phyloP scores from a whole-genome alignment of 2,888 invertebrate species.

The Hyles lineata region DNA sequence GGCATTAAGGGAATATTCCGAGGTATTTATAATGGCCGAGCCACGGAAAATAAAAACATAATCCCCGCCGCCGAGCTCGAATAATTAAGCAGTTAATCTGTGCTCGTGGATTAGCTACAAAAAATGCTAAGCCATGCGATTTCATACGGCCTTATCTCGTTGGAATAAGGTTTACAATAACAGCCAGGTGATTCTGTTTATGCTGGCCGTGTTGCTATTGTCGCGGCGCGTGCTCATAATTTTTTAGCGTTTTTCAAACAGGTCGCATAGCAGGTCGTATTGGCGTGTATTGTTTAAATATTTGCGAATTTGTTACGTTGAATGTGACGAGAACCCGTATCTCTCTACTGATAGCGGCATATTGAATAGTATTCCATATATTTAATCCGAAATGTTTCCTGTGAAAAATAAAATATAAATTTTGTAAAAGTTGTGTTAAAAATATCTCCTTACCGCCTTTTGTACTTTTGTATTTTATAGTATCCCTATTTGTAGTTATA shows the following conservation, averaged over 20 bases:
- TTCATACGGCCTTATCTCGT: background rate
- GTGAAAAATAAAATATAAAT: no score
- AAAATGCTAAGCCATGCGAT: background rate
- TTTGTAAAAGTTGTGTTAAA: no score
- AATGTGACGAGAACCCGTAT: no score
- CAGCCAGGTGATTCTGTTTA: background rate
- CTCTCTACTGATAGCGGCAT: no score
- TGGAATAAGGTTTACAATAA: background rate
- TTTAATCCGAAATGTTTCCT: no score
- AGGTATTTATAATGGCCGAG: conserved; percentile 70
- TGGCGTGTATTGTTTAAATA: background rate
- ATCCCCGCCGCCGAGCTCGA: conserved; percentile 62
- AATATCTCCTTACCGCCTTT: no score
- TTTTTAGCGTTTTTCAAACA: conserved; percentile 24
- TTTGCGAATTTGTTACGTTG: background rate
- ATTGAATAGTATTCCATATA: no score
- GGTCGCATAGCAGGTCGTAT: background rate
- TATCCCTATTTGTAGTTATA: no score
- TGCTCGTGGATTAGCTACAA: conserved; percentile 58
- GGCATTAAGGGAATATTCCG: conserved; percentile 64
- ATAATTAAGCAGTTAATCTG: conserved; percentile 75
- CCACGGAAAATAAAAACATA: conserved; percentile 71
- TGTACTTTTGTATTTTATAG: no score
- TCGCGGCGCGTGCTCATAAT: conserved; percentile 23
- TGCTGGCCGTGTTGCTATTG: background rate